Conservation (phyloP, 2,888 invertebrate genomes). For the Cryptophagus acutangulus region DNA sequence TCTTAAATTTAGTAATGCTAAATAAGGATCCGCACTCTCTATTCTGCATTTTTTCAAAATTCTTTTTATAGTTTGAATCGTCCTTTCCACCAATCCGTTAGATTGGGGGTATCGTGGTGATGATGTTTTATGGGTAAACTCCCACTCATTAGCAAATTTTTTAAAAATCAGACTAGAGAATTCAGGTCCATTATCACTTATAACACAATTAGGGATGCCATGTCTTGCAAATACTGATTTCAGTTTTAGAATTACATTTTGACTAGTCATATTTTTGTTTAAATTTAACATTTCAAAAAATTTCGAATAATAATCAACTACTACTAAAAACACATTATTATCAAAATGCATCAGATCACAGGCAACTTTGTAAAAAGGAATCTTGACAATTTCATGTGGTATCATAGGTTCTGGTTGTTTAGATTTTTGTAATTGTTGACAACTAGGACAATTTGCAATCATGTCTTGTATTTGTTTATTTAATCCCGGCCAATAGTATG, state of each 20-base stretch:
- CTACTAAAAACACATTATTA: not conserved
- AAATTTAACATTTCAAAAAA: constrained; percentile 10
- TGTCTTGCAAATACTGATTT: constrained; percentile 18
- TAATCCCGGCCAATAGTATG: constrained; percentile 9
- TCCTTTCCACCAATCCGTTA: constrained; percentile 17
- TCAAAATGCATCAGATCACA: not conserved
- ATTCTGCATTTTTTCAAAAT: constrained; percentile 18
- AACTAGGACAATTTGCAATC: not conserved
- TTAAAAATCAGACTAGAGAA: constrained; percentile 13
- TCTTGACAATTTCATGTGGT: not conserved
- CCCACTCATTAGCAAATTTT: constrained; percentile 15
- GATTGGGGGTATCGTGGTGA: constrained; percentile 16
- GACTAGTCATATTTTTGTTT: constrained; percentile 6
- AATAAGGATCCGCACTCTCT: constrained; percentile 20
- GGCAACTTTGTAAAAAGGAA: not conserved
- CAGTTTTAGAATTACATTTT: constrained; percentile 11
- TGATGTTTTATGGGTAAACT: constrained; percentile 13
- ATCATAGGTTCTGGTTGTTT: constrained; percentile 2
- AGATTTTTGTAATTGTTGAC: too few species aligned
- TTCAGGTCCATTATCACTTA: constrained; percentile 15
- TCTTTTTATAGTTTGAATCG: constrained; percentile 25
- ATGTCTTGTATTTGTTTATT: constrained; percentile 9
- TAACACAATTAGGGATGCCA: constrained; percentile 18
- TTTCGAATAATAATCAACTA: not conserved
- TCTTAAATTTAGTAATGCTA: constrained; percentile 20